These are phyloP conservation scores for Tachina lurida DNA, from an alignment of 2,888 invertebrate genomes.

Conservation along the genomic window DNA sequence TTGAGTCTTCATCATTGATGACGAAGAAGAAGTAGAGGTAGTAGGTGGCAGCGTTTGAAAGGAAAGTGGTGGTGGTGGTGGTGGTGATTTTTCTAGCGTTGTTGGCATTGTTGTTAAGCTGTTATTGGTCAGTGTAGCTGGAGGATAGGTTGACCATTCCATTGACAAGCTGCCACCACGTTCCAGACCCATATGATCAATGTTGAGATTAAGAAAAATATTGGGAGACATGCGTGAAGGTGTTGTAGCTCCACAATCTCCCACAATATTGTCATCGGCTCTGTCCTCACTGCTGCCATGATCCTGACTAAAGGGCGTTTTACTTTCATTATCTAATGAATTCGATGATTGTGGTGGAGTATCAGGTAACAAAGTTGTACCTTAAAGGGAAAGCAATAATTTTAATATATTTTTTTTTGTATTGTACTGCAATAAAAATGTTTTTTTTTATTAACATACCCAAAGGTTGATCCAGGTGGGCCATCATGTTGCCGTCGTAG, in stretches of 20 bases:
- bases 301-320: constrained; percentile 75
- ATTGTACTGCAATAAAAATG: too few relatives aligned
- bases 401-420: too few relatives aligned
- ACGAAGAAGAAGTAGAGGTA: constrained; percentile 59
- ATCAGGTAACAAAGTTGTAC: constrained; percentile 79
- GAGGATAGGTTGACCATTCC: constrained; percentile 81
- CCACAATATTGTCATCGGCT: constrained; percentile 40
- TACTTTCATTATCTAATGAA: constrained; percentile 81
- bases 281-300: constrained; percentile 61
- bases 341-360: constrained; percentile 81
- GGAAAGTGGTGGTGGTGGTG: constrained; percentile 54
- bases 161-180: constrained; percentile 81
- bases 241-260: constrained; percentile 76
- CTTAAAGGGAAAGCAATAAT: constrained; percentile 72
- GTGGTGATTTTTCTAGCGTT: constrained; percentile 72
- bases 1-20: constrained; percentile 60
- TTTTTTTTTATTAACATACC: constrained; percentile 74
- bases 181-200: constrained; percentile 82
- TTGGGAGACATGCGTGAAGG: constrained; percentile 82
- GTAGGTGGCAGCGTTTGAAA: constrained; percentile 63
- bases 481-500: constrained; percentile 79
- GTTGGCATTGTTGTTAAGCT: constrained; percentile 68
- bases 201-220: constrained; percentile 82
- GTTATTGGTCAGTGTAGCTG: constrained; percentile 69
- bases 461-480: constrained; percentile 79